These are phyloP conservation scores for Orchestes rusci DNA, from an alignment of 2,888 invertebrate species.

Conservation along the genomic window DNA sequence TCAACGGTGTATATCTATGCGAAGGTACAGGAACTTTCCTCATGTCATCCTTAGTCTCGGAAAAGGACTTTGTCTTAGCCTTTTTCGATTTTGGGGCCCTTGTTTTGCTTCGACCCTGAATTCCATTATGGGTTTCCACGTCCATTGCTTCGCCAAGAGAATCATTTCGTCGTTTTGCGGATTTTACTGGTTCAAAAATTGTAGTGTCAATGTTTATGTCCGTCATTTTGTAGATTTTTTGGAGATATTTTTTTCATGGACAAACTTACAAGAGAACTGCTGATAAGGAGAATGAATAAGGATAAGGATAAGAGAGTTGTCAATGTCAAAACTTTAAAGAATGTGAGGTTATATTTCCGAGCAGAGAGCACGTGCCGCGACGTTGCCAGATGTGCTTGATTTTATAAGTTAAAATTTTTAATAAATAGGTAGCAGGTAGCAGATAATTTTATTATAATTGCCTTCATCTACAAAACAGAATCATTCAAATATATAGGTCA, in stretches of 20 bases:
- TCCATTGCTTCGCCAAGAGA: constrained; percentile 52
- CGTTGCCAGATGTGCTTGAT: too few relatives aligned
- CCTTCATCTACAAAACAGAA: too few relatives aligned
- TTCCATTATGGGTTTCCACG: constrained; percentile 59
- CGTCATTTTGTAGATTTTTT: constrained; percentile 18
- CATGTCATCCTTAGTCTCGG: constrained; percentile 54
- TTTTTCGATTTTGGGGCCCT: constrained; percentile 32
- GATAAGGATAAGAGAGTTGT: too few relatives aligned
- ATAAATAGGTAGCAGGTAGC: too few relatives aligned
- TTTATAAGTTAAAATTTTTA: too few relatives aligned
- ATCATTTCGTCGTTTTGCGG: constrained; percentile 47
- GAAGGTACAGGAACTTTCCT: constrained; percentile 84
- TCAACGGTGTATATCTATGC: constrained; percentile 88
- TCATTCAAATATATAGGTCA: too few relatives aligned
- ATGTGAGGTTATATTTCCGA: too few relatives aligned
- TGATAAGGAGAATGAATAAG: too few relatives aligned
- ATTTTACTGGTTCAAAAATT: constrained; percentile 49
- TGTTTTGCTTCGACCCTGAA: constrained; percentile 47
- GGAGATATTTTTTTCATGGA: neutral
- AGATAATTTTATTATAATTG: too few relatives aligned
- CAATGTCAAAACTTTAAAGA: too few relatives aligned
- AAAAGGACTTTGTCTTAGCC: constrained; percentile 31
- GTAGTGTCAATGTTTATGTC: constrained; percentile 49
- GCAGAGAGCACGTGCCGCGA: too few relatives aligned
- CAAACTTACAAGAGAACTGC: too few relatives aligned